Evolutionary conservation across 2,888 invertebrate species (phyloP), one percentile per base, ranked within the genome.

Genomic region (Nemotelus pantherinus): DNA sequence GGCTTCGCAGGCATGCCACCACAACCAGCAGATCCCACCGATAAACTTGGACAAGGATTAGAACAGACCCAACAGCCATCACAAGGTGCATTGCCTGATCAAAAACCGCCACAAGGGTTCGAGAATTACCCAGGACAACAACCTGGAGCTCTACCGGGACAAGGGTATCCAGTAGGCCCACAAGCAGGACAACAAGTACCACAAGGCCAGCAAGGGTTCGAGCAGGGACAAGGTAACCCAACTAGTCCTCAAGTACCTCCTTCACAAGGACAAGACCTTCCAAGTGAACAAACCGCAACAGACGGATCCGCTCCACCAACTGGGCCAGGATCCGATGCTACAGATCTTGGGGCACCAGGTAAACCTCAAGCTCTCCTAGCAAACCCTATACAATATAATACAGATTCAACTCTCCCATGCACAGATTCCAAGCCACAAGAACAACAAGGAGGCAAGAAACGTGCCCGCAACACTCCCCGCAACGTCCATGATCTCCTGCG

Each of bases 401-500:
- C 6, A 58, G 58, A 39, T 58, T n/a, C 9, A 5, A n/a, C n/a
- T 25, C 25, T 5, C 2, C 58, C 6, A 4, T 39, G 4, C n/a
- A 10, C 53, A 53, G 43, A 3, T 43, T 39, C 7, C n/a, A 44
- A 65, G 47, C 58, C 3, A 39, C 60, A 63, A n/a, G 41, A 3
- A 48, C 74, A 74, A 43, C 45, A 60, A 6, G 39, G 10, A 39
- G 44, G 2, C 5, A 60, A 50, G 55, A 74, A 74, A 41, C 60
- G 74, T 0, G 60, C 74, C 39, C 63, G 74, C 39, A 74, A 60
- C 63, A 63, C 48, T 47, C 63, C 74, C 6, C 74, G 60, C 4
- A 63, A 47, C 41, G 60, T 41, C 3, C 39, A 9, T 10, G 63
- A 48, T 9, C 43, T 43, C n/a, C 9, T 74, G 25, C 48, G 39